Evolutionary conservation across 1,140 invertebrate species (phyloP), one percentile per base, ranked within the genome.

Genomic region (Ips typographus): DNA sequence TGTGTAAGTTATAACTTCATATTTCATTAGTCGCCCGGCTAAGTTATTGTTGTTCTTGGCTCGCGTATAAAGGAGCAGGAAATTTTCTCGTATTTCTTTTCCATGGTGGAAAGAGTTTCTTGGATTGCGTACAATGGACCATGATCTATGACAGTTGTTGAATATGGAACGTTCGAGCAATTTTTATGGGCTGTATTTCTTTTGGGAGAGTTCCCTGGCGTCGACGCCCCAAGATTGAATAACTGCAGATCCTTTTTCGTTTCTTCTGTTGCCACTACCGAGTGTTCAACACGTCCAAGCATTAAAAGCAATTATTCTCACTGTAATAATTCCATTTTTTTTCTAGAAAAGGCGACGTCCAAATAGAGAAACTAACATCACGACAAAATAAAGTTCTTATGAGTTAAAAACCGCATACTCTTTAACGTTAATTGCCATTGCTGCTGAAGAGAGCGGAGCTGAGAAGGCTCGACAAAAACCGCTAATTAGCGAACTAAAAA

Each of bases 1-100:
- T 72, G 62, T 72, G 62, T 72, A 65, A 72, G 61, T 72, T 68
- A 73, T 67, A 63, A 71, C 65, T 71, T 71, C 72, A 73, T 73
- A 71, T 71, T 71, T 73, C 68, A 70, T 70, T 70, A 70, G 68
- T 41, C 59, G 40, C 38, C 51, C 51, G 59, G 59, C 44, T 67
- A 60, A 67, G 65, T 60, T 67, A 67, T 67, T 67, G 65, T 67
- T 67, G 65, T 67, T 59, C 65, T 67, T 67, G 65, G 65, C 65
- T 59, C 43, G 65, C 57, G 65, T 67, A 67, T 67, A 67, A 67
- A 67, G 52, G 65, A 60, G 7, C 42, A 67, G 57, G 65, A 39
- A 67, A 67, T 60, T 67, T 67, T 60, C 65, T 52, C 57, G 57
- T 67, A 67, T 67, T 67, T 67, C 56, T 65, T 39, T 3, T 52